These are phyloP conservation scores for Piaya cayana DNA, from an alignment of 2,113 vertebrate species.

Conservation along the genomic window DNA sequence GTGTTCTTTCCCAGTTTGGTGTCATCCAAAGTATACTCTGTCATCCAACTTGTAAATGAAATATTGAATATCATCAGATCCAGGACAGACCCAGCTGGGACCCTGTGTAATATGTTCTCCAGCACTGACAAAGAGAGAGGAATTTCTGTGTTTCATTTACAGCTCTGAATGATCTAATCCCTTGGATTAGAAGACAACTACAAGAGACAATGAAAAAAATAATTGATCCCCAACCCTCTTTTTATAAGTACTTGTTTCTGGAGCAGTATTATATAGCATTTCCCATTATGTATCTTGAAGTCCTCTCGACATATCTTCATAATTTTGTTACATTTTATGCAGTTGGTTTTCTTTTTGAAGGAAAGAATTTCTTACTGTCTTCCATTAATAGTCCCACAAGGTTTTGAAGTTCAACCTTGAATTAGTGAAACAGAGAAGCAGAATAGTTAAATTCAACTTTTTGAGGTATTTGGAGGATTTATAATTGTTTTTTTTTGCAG, in stretches of 20 bases:
- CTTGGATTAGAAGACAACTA: neutral
- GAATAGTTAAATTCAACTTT: constrained; percentile 4
- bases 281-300: neutral
- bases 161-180: constrained; percentile 38
- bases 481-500: constrained; percentile 11
- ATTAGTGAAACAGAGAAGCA: neutral
- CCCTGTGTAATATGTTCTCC: neutral
- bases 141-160: constrained; percentile 54
- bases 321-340: neutral
- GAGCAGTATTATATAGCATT: neutral
- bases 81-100: constrained; percentile 53
- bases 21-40: constrained; percentile 50
- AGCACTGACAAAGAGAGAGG: constrained; percentile 5
- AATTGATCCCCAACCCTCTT: neutral
- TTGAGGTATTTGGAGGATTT: neutral
- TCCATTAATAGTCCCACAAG: neutral
- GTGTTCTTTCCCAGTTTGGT: neutral
- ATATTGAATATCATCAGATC: constrained; percentile 16
- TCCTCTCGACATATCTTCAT: neutral
- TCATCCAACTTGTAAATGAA: constrained; percentile 57
- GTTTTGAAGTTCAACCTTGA: neutral
- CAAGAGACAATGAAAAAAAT: neutral
- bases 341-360: neutral
- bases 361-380: neutral
- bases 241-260: neutral